Conservation (phyloP, 1,140 invertebrate genomes). For the Sinonovacula constricta region DNA sequence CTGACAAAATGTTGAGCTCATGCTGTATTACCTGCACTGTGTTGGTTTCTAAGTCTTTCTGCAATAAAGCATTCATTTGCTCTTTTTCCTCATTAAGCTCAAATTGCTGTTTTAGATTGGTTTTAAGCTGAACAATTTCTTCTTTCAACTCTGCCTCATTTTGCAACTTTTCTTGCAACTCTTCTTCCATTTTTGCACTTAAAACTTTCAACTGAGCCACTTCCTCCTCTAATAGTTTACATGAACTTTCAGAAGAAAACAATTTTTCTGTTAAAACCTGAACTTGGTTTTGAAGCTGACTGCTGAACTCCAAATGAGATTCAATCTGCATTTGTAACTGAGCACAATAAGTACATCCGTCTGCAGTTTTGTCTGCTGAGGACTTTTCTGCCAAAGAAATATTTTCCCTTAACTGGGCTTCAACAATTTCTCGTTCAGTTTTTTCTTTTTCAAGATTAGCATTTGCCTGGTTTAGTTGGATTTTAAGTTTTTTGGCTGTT, state of each 20-base stretch:
- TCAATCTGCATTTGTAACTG: constrained; percentile 52
- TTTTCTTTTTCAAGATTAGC: constrained; percentile 35
- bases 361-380: constrained; percentile 9
- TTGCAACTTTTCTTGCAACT: not conserved
- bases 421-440: constrained; percentile 30
- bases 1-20: not conserved
- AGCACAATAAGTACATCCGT: no score
- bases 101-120: constrained; percentile 7
- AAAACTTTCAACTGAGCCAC: constrained; percentile 19
- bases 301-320: constrained; percentile 59
- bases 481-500: constrained; percentile 74
- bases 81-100: constrained; percentile 35
- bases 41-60: constrained; percentile 14
- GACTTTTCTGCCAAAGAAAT: constrained; percentile 22
- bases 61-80: constrained; percentile 39
- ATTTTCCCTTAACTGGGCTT: no score
- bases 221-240: constrained; percentile 19
- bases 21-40: not conserved
- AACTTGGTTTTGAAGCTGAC: constrained; percentile 64
- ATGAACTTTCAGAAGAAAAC: constrained; percentile 22
- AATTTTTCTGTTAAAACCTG: constrained; percentile 59
- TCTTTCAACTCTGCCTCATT: constrained; percentile 10
- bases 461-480: constrained; percentile 61
- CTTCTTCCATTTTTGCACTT: constrained; percentile 14
- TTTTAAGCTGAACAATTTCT: not conserved